phyloP scores from a whole-genome alignment of 1,140 invertebrate species.

The Mizuhopecten yessoensis region DNA sequence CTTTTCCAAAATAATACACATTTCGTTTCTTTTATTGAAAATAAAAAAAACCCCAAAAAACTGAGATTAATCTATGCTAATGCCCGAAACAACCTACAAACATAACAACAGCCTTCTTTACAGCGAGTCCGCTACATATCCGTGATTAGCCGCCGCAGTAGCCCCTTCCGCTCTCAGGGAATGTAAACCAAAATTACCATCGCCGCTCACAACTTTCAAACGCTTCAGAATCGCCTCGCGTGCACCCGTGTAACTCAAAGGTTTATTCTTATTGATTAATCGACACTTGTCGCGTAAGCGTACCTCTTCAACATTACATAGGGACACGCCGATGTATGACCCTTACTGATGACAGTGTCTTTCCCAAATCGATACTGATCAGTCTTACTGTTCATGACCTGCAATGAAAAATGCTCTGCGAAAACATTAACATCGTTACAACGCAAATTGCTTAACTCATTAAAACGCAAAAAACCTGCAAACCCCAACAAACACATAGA shows the following conservation, averaged over 20 bases:
- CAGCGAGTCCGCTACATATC: neutral
- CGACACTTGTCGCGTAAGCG: neutral
- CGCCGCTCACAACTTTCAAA: conserved; percentile 31
- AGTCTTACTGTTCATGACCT: conserved; percentile 56
- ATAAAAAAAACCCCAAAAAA: neutral
- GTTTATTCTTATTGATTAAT: too few relatives aligned
- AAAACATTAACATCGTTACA: conserved; percentile 56
- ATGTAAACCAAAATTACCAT: conserved; percentile 55
- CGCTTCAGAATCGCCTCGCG: conserved; percentile 36
- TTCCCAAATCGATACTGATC: conserved; percentile 58
- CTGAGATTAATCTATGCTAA: neutral
- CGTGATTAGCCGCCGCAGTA: conserved; percentile 52
- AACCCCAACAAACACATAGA: conserved; percentile 62
- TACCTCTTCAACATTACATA: conserved; percentile 48
- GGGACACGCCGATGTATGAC: conserved; percentile 53
- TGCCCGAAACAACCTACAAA: neutral
- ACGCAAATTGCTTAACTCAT: conserved; percentile 58
- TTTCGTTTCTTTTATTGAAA: neutral
- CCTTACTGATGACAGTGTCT: conserved; percentile 60
- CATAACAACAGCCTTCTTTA: neutral
- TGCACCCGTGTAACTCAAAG: too few relatives aligned
- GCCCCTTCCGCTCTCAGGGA: conserved; percentile 57
- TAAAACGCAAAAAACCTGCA: conserved; percentile 57
- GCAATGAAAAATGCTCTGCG: conserved; percentile 49
- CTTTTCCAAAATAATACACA: neutral